These are phyloP conservation scores for Zele albiditarsus DNA, from an alignment of 2,888 invertebrate genomes.

Conservation along the genomic window DNA sequence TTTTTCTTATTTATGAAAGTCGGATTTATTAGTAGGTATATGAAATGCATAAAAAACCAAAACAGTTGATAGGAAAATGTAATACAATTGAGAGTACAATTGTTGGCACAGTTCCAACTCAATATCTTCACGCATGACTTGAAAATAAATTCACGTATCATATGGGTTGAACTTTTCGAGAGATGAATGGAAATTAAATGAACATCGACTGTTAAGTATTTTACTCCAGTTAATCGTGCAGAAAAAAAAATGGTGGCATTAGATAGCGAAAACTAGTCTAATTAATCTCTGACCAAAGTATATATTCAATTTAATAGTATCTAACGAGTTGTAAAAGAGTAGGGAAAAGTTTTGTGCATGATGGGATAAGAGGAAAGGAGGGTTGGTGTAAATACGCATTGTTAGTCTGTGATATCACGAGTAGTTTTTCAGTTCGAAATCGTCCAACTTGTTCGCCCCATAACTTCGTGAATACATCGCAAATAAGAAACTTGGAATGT, in stretches of 20 bases:
- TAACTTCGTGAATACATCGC: not conserved
- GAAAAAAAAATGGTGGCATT: not conserved
- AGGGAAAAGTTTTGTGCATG: not conserved
- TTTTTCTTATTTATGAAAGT: not conserved
- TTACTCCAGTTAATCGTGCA: not conserved
- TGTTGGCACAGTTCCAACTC: slow-evolving; percentile 10
- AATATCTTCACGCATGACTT: not conserved
- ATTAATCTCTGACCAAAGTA: not conserved
- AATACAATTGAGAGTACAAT: not conserved
- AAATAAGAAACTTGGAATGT: slow-evolving; percentile 3
- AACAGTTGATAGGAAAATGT: not conserved
- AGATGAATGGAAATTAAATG: not conserved
- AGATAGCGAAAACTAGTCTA: not conserved
- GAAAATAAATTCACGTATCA: not conserved
- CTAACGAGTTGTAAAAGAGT: not conserved
- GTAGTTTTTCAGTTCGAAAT: not conserved
- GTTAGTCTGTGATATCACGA: slow-evolving; percentile 18
- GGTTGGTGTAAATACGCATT: not conserved
- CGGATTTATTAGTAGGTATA: not conserved
- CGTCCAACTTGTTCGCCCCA: not conserved
- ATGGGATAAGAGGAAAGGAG: not conserved
- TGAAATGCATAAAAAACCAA: not conserved
- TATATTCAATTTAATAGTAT: slow-evolving; percentile 4
- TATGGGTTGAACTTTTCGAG: not conserved
- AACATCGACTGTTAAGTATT: not conserved